A percentile compares a stretch with the other conserved stretches of the same genome.
phyloP scores from a whole-genome alignment of 2,888 invertebrate genomes.

The Sinelater perroti region DNA sequence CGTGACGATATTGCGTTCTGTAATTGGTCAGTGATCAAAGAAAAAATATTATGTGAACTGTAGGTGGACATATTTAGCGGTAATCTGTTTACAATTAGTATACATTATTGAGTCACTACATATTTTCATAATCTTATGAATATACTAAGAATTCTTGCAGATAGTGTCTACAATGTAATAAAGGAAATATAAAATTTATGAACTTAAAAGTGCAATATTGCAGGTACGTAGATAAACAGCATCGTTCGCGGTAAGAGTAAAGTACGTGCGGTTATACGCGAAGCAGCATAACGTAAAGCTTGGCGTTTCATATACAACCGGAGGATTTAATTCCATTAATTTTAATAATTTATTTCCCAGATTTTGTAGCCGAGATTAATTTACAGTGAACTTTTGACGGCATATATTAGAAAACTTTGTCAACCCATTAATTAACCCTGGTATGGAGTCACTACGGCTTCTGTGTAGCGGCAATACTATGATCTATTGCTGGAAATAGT shows the following conservation, averaged over 20 bases:
- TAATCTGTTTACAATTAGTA: too few species aligned
- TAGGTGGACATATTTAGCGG: too few species aligned
- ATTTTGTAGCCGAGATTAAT: slow-evolving; percentile 31
- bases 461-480: background rate
- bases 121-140: too few species aligned
- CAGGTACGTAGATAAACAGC: too few species aligned
- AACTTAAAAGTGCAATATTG: too few species aligned
- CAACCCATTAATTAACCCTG: slow-evolving; percentile 35
- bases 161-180: too few species aligned
- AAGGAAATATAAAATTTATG: too few species aligned
- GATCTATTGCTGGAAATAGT: background rate
- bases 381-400: slow-evolving; percentile 29
- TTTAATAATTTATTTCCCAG: slow-evolving; percentile 35
- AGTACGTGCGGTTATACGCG: slow-evolving; percentile 28
- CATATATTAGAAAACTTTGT: slow-evolving; percentile 36
- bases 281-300: slow-evolving; percentile 26
- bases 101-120: too few species aligned
- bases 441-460: slow-evolving; percentile 4
- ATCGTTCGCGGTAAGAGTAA: slow-evolving; percentile 14
- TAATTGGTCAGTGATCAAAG: too few species aligned
- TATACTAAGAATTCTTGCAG: too few species aligned
- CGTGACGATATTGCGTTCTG: too few species aligned
- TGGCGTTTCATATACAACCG: slow-evolving; percentile 24
- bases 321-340: slow-evolving; percentile 34
- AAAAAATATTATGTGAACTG: too few species aligned